phyloP scores from a whole-genome alignment of 2,797 vertebrate genomes.

The Limnodromus scolopaceus region DNA sequence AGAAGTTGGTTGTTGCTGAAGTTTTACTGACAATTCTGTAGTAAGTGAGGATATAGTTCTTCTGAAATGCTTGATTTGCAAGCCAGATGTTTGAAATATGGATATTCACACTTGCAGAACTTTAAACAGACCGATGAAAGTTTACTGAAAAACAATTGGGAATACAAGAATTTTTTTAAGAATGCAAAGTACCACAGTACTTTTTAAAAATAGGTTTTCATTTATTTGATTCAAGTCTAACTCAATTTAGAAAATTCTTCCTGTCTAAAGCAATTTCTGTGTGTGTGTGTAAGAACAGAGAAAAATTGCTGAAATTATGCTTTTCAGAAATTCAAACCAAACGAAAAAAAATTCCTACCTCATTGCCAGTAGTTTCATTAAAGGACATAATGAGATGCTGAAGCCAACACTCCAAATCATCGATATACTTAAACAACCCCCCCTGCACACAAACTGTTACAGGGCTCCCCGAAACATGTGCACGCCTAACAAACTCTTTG shows the following conservation, averaged over 20 bases:
- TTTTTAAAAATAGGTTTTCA: slow-evolving; percentile 71
- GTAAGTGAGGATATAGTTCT: background rate
- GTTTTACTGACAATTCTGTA: slow-evolving; percentile 58
- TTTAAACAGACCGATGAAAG: slow-evolving; percentile 73
- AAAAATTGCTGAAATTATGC: slow-evolving; percentile 57
- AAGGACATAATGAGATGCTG: background rate
- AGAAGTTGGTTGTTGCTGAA: slow-evolving; percentile 28
- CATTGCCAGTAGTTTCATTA: slow-evolving; percentile 22
- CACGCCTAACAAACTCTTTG: background rate
- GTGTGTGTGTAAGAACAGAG: slow-evolving; percentile 8
- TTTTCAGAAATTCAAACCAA: slow-evolving; percentile 60
- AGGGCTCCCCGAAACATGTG: background rate
- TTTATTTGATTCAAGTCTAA: slow-evolving; percentile 73
- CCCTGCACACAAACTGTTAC: too few species aligned
- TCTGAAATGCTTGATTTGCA: slow-evolving; percentile 69
- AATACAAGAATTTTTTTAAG: slow-evolving; percentile 68
- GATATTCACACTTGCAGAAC: slow-evolving; percentile 76
- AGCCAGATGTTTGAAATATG: slow-evolving; percentile 80
- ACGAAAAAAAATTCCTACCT: background rate
- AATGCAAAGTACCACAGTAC: slow-evolving; percentile 38
- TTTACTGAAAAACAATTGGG: slow-evolving; percentile 66
- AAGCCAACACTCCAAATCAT: background rate
- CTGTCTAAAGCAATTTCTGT: slow-evolving; percentile 54
- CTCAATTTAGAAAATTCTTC: slow-evolving; percentile 70
- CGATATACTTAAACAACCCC: background rate